Percentiles rank a stretch among this genome's conserved stretches.
phyloP scores from a whole-genome alignment of 2,797 vertebrate genomes.

The Periparus ater region DNA sequence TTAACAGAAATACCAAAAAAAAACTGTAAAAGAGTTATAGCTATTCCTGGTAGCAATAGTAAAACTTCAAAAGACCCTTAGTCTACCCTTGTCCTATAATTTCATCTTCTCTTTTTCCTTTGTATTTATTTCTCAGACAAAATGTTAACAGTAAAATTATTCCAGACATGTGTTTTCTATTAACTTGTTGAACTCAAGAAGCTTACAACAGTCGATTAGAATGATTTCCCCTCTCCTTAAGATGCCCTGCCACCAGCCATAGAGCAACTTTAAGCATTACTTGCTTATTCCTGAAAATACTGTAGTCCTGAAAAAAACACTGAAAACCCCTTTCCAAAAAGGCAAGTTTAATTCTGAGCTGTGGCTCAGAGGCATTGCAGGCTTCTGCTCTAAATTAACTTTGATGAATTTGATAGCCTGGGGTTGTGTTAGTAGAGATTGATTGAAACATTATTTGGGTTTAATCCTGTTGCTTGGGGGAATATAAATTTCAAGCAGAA shows the following conservation, averaged over 20 bases:
- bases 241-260: constrained; percentile 17
- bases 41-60: constrained; percentile 51
- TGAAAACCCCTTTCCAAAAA: background rate
- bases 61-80: constrained; percentile 35
- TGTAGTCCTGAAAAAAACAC: background rate
- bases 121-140: constrained; percentile 26
- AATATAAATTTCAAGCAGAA: constrained; percentile 26
- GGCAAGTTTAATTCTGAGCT: constrained; percentile 29
- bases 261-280: background rate
- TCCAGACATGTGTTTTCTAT: constrained; percentile 51
- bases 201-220: constrained; percentile 43
- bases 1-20: constrained; percentile 43
- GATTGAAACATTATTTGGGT: constrained; percentile 55
- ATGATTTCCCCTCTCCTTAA: constrained; percentile 21
- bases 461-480: constrained; percentile 32
- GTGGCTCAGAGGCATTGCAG: background rate
- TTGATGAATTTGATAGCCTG: background rate
- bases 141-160: constrained; percentile 12
- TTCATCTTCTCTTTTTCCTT: constrained; percentile 37
- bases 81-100: background rate
- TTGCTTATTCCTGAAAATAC: constrained; percentile 5
- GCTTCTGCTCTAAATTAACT: background rate
- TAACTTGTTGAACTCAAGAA: constrained; percentile 49
- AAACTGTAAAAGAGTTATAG: constrained; percentile 39
- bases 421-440: constrained; percentile 7